Conservation (phyloP, 2,888 invertebrate genomes). For the Geophilus truncorum region DNA sequence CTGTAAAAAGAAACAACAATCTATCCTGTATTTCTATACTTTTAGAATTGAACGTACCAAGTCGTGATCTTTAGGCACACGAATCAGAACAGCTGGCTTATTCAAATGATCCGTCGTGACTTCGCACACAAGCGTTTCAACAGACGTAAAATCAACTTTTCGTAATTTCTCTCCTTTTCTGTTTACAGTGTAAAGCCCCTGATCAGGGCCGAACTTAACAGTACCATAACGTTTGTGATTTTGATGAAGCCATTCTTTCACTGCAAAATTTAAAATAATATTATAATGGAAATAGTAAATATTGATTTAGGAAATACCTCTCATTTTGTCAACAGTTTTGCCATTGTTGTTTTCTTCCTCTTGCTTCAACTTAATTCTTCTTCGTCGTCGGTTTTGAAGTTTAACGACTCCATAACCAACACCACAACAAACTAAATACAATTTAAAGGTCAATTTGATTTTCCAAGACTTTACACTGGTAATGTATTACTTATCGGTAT, state of each 20-base stretch:
- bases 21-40: no score
- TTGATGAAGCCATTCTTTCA: slow-evolving; percentile 89
- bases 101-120: slow-evolving; percentile 68
- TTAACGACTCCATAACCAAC: slow-evolving; percentile 91
- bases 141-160: slow-evolving; percentile 68
- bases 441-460: no score
- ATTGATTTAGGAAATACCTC: no score
- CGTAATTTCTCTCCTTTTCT: slow-evolving; percentile 86
- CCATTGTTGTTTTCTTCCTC: slow-evolving; percentile 61
- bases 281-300: not conserved
- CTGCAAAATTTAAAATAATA: slow-evolving; percentile 50
- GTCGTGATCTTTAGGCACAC: slow-evolving; percentile 85
- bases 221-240: slow-evolving; percentile 84
- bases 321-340: slow-evolving; percentile 78
- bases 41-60: slow-evolving; percentile 59
- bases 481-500: slow-evolving; percentile 71
- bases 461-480: no score
- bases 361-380: slow-evolving; percentile 75
- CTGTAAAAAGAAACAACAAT: slow-evolving; percentile 39
- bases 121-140: slow-evolving; percentile 75
- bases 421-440: slow-evolving; percentile 68
- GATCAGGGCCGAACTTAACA: slow-evolving; percentile 82
- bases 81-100: slow-evolving; percentile 66
- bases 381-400: slow-evolving; percentile 75
- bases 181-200: slow-evolving; percentile 77